A percentile compares a stretch with the other conserved stretches of the same genome.
Evolutionary conservation across 2,797 vertebrate genomes (phyloP).

Genomic region (Coluber constrictor): DNA sequence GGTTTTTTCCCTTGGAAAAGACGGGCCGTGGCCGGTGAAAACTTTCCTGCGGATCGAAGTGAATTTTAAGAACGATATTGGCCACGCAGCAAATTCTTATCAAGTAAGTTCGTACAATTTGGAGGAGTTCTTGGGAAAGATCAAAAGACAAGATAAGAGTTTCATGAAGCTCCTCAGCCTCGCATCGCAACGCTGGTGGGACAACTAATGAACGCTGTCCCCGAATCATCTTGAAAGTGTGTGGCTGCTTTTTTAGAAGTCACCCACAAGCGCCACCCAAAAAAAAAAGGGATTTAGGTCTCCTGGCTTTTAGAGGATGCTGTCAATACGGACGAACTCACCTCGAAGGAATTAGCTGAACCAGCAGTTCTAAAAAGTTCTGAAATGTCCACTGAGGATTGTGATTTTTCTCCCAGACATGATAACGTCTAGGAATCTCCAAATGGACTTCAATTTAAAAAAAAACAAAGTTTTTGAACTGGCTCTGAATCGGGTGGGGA

Average conservation of each 20-base stretch:
- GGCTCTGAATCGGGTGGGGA: not conserved
- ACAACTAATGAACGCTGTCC: conserved; percentile 26
- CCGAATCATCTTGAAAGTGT: not conserved
- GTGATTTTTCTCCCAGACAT: not conserved
- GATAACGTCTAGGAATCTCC: too few species aligned
- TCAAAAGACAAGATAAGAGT: not conserved
- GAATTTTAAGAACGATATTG: not conserved
- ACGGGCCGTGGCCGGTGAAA: not conserved
- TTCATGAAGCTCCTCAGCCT: not conserved
- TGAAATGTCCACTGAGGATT: not conserved
- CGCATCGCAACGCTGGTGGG: conserved; percentile 2
- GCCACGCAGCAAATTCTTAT: too few species aligned
- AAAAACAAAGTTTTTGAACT: not conserved
- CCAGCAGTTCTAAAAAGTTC: too few species aligned
- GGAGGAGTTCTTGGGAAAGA: not conserved
- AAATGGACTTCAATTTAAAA: not conserved
- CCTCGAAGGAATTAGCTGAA: not conserved
- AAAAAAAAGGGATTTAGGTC: not conserved
- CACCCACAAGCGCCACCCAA: not conserved
- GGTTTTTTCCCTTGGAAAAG: not conserved
- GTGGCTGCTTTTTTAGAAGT: conserved; percentile 2
- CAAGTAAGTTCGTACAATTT: not conserved
- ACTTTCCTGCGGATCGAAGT: not conserved
- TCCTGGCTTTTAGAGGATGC: not conserved
- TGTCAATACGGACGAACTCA: not conserved